Evolutionary conservation across 2,113 vertebrate species (phyloP).

Genomic region (Percina caprodes): DNA sequence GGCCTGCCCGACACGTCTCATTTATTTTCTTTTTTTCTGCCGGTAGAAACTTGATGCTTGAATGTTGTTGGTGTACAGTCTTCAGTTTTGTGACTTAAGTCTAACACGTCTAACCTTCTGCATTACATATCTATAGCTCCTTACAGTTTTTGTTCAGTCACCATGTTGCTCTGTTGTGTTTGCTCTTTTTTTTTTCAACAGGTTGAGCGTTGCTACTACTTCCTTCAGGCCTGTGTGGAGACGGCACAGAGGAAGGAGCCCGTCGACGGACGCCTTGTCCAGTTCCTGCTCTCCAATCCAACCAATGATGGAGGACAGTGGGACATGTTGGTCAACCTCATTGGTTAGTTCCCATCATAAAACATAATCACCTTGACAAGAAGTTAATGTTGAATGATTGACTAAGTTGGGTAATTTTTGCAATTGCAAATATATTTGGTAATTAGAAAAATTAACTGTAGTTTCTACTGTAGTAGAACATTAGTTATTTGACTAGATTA

Average conservation of each 20-base stretch:
- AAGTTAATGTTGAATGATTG: background rate
- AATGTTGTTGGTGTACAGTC: background rate
- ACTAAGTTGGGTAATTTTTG: background rate
- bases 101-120: background rate
- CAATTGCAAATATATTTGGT: background rate
- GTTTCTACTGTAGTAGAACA: background rate
- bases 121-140: background rate
- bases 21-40: background rate
- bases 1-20: background rate
- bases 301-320: conserved; percentile 97
- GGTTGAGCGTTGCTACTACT: conserved; percentile 97
- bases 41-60: background rate
- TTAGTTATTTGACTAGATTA: background rate
- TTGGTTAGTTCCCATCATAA: conserved; percentile 85
- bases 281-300: conserved; percentile 94
- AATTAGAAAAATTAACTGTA: background rate
- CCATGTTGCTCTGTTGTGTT: background rate
- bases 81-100: background rate
- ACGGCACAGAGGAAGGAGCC: conserved; percentile 93
- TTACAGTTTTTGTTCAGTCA: background rate
- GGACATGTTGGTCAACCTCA: conserved; percentile 98
- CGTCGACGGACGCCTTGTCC: conserved; percentile 92
- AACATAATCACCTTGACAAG: background rate
- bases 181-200: conserved; percentile 61
- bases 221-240: conserved; percentile 93